phyloP scores from a whole-genome alignment of 2,113 vertebrate genomes.

The Corythoichthys intestinalis region DNA sequence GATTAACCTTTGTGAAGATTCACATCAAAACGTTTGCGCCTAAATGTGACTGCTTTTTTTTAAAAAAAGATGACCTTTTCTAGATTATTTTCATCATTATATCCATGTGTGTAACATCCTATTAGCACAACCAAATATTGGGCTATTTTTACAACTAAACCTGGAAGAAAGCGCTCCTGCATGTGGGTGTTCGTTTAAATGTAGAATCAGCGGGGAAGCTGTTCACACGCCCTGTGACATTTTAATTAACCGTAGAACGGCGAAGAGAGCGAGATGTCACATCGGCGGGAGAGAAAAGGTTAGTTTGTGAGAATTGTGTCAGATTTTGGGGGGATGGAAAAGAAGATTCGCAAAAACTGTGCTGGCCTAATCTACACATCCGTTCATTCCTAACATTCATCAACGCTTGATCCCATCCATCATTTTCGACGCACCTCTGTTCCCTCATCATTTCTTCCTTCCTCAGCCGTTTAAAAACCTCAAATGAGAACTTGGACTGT shows the following conservation, averaged over 20 bases:
- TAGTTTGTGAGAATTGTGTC: constrained; percentile 20
- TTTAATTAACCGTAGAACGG: constrained; percentile 50
- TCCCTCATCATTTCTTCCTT: constrained; percentile 20
- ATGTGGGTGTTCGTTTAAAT: neutral
- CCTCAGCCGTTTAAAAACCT: constrained; percentile 18
- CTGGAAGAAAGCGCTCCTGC: neutral
- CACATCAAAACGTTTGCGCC: no score
- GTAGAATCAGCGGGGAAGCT: neutral
- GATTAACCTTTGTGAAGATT: no score
- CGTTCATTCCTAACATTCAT: constrained; percentile 13
- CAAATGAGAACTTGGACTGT: constrained; percentile 43
- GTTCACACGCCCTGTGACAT: constrained; percentile 10
- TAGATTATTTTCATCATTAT: neutral
- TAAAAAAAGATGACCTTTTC: neutral
- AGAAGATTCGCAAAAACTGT: neutral
- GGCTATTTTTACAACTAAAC: neutral
- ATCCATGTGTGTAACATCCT: neutral
- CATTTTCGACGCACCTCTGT: constrained; percentile 16
- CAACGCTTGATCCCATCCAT: constrained; percentile 12
- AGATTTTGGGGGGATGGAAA: constrained; percentile 21
- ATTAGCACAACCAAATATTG: neutral
- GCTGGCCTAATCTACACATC: neutral
- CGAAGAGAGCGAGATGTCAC: constrained; percentile 22
- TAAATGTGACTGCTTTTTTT: neutral
- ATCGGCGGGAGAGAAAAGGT: constrained; percentile 41